phyloP scores from a whole-genome alignment of 2,888 invertebrate species.

The Thysanoteuthis rhombus region DNA sequence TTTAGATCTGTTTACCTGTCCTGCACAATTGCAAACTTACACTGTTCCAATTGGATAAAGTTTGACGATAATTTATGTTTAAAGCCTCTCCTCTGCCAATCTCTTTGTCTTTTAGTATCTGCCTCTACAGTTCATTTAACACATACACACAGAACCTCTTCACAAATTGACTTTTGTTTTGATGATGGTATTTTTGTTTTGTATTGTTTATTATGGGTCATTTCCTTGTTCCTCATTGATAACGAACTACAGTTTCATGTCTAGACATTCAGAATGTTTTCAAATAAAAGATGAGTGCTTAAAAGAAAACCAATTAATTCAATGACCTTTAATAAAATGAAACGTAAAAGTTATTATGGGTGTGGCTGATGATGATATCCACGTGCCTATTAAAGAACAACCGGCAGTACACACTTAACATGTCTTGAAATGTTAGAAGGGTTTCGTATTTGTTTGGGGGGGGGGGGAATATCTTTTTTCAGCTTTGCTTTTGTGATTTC shows the following conservation, averaged over 20 bases:
- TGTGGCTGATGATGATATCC: background rate
- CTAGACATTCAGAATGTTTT: no score
- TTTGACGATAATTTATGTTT: background rate
- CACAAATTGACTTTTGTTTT: background rate
- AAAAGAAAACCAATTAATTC: background rate
- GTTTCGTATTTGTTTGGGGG: background rate
- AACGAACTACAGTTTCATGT: background rate
- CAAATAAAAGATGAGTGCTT: background rate
- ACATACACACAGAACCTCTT: background rate
- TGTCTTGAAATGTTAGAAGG: background rate
- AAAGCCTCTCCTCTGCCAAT: background rate
- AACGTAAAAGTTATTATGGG: background rate
- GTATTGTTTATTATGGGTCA: background rate
- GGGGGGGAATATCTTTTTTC: no score
- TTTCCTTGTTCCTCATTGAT: background rate
- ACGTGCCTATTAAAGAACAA: background rate
- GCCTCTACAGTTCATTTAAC: background rate
- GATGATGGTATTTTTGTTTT: background rate
- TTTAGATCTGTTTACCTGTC: background rate
- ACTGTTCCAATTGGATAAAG: background rate
- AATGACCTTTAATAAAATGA: background rate
- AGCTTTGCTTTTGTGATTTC: background rate
- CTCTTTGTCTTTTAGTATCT: background rate
- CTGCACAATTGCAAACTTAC: background rate
- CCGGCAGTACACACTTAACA: background rate